Conservation (phyloP, 2,888 invertebrate species). For the Lagria hirta region DNA sequence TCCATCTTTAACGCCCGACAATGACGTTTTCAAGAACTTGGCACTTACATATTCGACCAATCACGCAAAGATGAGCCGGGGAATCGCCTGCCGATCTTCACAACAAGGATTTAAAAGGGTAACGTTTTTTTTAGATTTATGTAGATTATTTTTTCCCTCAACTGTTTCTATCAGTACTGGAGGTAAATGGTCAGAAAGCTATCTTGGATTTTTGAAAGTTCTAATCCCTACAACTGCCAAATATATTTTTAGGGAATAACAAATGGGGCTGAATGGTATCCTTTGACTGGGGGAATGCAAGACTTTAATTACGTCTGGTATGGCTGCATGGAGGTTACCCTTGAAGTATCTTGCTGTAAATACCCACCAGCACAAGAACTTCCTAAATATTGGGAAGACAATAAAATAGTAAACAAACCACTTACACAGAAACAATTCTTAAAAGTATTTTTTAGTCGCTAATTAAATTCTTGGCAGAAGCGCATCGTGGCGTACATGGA, state of each 20-base stretch:
- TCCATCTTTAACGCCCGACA: conserved; percentile 85
- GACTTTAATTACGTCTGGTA: conserved; percentile 94
- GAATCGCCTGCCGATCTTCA: conserved; percentile 77
- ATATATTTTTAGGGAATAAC: conserved; percentile 72
- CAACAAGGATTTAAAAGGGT: conserved; percentile 70
- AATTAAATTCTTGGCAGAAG: conserved; percentile 81
- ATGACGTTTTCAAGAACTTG: conserved; percentile 87
- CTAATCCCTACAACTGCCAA: neutral
- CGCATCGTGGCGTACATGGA: conserved; percentile 86
- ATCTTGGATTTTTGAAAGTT: neutral
- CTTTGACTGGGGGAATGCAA: conserved; percentile 88
- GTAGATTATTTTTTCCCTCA: neutral
- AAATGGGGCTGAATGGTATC: conserved; percentile 94
- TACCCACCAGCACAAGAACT: conserved; percentile 81
- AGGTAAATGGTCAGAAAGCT: neutral
- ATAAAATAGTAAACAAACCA: conserved; percentile 66
- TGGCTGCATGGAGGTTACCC: conserved; percentile 93
- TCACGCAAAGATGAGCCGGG: conserved; percentile 86
- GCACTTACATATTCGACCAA: conserved; percentile 82
- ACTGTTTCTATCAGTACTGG: neutral
- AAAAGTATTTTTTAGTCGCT: conserved; percentile 61
- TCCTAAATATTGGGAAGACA: conserved; percentile 84
- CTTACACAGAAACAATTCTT: neutral
- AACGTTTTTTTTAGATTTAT: conserved; percentile 12
- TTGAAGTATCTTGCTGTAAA: conserved; percentile 94